These are phyloP conservation scores for Limosa lapponica DNA, from an alignment of 2,797 vertebrate genomes.

Conservation along the genomic window DNA sequence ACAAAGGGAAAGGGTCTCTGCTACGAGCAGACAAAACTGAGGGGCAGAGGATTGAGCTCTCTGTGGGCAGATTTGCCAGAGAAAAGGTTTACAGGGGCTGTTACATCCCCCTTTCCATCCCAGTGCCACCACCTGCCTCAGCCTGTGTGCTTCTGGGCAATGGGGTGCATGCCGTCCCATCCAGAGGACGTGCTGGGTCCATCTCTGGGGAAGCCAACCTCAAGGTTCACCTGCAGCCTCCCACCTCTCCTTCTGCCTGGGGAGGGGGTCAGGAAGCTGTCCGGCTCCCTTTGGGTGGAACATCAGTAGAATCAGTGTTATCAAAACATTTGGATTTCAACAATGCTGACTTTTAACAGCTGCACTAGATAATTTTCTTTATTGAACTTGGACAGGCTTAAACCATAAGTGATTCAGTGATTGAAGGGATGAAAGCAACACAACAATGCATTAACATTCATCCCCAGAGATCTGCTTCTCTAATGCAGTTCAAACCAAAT, in stretches of 20 bases:
- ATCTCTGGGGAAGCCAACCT: neutral
- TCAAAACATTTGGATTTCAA: constrained; percentile 42
- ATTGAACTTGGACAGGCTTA: constrained; percentile 50
- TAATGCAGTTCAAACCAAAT: constrained; percentile 25
- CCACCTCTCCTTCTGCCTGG: neutral
- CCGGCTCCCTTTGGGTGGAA: neutral
- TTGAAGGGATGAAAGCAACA: constrained; percentile 48
- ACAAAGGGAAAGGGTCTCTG: neutral
- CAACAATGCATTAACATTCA: constrained; percentile 29
- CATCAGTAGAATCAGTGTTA: neutral
- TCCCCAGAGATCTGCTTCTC: constrained; percentile 43
- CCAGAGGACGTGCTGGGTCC: neutral
- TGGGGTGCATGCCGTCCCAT: neutral
- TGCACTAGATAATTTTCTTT: constrained; percentile 34
- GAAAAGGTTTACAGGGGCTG: accelerated
- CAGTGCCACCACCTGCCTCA: neutral
- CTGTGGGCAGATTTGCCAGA: neutral
- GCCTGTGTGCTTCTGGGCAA: neutral
- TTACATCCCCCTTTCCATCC: neutral
- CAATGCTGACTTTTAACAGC: constrained; percentile 19
- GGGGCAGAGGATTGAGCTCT: neutral
- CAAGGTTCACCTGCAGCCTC: neutral
- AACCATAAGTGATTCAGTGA: constrained; percentile 31
- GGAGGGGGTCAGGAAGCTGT: neutral
- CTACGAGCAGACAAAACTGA: neutral